These are phyloP conservation scores for Troglohyphantes excavatus DNA, from an alignment of 2,888 invertebrate genomes.

Conservation along the genomic window DNA sequence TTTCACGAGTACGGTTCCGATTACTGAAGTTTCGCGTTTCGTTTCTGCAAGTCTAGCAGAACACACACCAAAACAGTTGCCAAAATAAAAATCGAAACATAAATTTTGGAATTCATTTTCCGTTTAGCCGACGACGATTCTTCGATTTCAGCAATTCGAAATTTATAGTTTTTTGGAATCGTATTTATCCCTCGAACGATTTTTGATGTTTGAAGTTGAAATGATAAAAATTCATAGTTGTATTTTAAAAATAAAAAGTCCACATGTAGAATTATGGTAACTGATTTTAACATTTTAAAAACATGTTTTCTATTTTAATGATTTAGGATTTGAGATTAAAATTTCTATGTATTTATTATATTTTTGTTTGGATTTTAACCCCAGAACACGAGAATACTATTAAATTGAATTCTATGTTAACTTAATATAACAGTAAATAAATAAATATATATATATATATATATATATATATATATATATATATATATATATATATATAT, in stretches of 20 bases:
- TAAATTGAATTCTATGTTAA: too few relatives aligned
- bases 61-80: background rate
- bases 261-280: too few relatives aligned
- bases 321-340: too few relatives aligned
- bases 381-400: too few relatives aligned
- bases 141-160: conserved; percentile 10
- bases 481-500: too few relatives aligned
- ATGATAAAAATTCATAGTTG: background rate
- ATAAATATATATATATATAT: too few relatives aligned
- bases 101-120: conserved; percentile 14
- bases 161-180: background rate
- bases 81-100: background rate
- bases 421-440: too few relatives aligned
- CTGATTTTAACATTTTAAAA: too few relatives aligned
- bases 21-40: background rate
- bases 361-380: too few relatives aligned
- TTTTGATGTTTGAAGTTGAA: background rate
- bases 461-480: too few relatives aligned
- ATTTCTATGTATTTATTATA: too few relatives aligned
- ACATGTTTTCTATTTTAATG: too few relatives aligned
- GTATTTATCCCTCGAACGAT: background rate
- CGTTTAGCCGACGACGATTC: background rate
- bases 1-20: background rate
- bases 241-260: background rate
- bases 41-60: background rate